Evolutionary conservation across 2,888 invertebrate species (phyloP).

Genomic region (Cistogaster globosa): DNA sequence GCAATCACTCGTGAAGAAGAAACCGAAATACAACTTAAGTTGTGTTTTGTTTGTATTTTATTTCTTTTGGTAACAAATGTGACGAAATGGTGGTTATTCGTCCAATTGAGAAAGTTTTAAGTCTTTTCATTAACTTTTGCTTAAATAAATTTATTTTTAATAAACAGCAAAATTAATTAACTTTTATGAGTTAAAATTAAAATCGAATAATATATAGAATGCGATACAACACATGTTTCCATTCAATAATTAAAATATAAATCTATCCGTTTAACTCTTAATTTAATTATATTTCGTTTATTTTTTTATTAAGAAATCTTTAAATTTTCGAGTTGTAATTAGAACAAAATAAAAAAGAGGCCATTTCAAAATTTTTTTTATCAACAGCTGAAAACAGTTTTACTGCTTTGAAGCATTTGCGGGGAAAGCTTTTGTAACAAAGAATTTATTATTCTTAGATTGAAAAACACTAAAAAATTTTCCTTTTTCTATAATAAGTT

Average conservation of each 20-base stretch:
- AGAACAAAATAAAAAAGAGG: not conserved
- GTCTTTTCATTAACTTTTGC: slow-evolving; percentile 13
- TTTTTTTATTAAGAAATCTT: slow-evolving; percentile 5
- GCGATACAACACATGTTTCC: slow-evolving; percentile 29
- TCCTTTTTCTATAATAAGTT: too few species aligned
- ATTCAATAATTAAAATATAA: slow-evolving; percentile 4
- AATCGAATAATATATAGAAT: not conserved
- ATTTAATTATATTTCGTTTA: not conserved
- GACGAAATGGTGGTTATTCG: slow-evolving; percentile 22
- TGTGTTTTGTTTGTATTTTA: not conserved
- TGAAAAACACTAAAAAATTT: too few species aligned
- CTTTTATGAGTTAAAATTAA: slow-evolving; percentile 8
- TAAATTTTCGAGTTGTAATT: not conserved
- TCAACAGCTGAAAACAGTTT: not conserved
- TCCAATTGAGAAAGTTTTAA: slow-evolving; percentile 45
- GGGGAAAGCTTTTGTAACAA: not conserved
- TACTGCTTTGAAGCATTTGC: not conserved
- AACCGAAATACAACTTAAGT: slow-evolving; percentile 6
- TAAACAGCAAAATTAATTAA: slow-evolving; percentile 34
- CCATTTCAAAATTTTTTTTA: not conserved
- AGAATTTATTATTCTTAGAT: not conserved
- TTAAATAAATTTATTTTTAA: slow-evolving; percentile 41
- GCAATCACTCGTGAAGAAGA: not conserved
- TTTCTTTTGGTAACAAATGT: too few species aligned
- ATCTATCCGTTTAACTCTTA: not conserved